Conservation (phyloP, 2,797 vertebrate genomes). For the Coreius guichenoti region DNA sequence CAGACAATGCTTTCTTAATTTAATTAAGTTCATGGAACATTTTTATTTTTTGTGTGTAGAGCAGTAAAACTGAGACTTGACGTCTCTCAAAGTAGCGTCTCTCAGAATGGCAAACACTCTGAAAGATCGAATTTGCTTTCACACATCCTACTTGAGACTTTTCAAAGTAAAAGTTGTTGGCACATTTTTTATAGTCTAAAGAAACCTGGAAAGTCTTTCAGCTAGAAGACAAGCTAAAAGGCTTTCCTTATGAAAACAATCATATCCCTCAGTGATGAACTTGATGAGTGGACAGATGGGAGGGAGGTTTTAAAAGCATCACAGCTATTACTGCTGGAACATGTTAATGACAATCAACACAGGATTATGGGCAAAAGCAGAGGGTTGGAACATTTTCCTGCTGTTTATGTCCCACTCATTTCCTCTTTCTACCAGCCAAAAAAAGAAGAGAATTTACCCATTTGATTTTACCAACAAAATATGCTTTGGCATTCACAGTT, state of each 20-base stretch:
- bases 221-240: neutral
- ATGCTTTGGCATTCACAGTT: slow-evolving; percentile 10
- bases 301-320: slow-evolving; percentile 12
- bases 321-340: slow-evolving; percentile 10
- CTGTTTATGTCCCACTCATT: slow-evolving; percentile 26
- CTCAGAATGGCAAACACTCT: neutral
- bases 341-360: slow-evolving; percentile 16
- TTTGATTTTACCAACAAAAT: slow-evolving; percentile 8
- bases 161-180: slow-evolving; percentile 14
- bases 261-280: slow-evolving; percentile 24
- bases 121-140: neutral
- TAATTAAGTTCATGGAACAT: neutral
- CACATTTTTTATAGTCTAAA: slow-evolving; percentile 3
- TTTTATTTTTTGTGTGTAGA: neutral
- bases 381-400: slow-evolving; percentile 26
- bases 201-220: slow-evolving; percentile 9
- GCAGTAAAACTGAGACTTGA: neutral
- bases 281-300: slow-evolving; percentile 37
- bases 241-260: neutral
- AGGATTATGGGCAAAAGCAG: slow-evolving; percentile 23
- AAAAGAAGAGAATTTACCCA: slow-evolving; percentile 22
- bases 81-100: neutral
- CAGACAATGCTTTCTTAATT: neutral
- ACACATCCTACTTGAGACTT: slow-evolving; percentile 12
- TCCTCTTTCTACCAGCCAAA: slow-evolving; percentile 3